These are phyloP conservation scores for Megathymus violae DNA, from an alignment of 1,140 invertebrate species.

Conservation along the genomic window DNA sequence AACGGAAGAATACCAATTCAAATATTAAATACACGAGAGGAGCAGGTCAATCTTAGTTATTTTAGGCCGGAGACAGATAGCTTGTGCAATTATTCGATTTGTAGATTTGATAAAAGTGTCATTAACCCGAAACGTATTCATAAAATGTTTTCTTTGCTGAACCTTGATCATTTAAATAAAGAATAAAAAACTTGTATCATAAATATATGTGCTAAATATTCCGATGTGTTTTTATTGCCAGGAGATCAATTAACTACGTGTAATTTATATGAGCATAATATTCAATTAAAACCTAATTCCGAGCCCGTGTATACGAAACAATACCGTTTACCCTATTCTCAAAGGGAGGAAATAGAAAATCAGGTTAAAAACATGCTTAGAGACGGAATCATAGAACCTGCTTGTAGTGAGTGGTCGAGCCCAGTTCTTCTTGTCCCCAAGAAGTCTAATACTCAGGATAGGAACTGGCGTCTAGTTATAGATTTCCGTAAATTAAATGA, in stretches of 20 bases:
- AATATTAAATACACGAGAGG: conserved; percentile 35
- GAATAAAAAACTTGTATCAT: conserved; percentile 45
- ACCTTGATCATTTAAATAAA: conserved; percentile 43
- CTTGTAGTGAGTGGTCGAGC: conserved; percentile 45
- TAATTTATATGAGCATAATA: conserved; percentile 49
- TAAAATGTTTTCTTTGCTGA: conserved; percentile 33
- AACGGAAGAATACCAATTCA: conserved; percentile 25
- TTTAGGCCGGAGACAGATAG: background rate
- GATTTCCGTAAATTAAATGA: conserved; percentile 39
- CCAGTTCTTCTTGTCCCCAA: conserved; percentile 41
- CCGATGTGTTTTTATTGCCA: conserved; percentile 47
- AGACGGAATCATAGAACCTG: conserved; percentile 42
- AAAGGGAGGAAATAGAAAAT: conserved; percentile 39
- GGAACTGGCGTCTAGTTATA: conserved; percentile 41
- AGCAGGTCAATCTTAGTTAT: conserved; percentile 6
- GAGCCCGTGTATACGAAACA: conserved; percentile 51
- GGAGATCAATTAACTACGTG: conserved; percentile 47
- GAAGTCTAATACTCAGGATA: conserved; percentile 27
- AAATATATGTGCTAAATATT: conserved; percentile 49
- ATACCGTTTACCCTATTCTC: conserved; percentile 48
- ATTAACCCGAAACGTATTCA: background rate
- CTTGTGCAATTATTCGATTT: conserved; percentile 29
- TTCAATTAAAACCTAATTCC: conserved; percentile 39
- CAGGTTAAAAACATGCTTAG: conserved; percentile 41
- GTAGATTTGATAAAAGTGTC: conserved; percentile 22